These are phyloP conservation scores for Centropus bengalensis DNA, from an alignment of 2,113 vertebrate genomes.

Conservation along the genomic window DNA sequence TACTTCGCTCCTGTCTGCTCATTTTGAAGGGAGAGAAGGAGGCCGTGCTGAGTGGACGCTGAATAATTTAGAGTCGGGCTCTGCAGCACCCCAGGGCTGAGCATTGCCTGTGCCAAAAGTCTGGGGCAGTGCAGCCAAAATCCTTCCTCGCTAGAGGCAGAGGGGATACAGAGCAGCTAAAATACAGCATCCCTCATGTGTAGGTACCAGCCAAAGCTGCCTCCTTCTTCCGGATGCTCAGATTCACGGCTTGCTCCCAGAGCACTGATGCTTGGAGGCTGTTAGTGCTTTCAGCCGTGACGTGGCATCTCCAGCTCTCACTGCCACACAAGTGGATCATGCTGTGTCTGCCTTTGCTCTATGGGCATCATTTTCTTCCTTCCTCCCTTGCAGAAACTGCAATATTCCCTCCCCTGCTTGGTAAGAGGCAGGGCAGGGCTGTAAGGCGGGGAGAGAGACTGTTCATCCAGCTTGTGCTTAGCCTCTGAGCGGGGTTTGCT, in stretches of 20 bases:
- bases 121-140: background rate
- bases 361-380: background rate
- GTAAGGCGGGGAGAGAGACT: background rate
- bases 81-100: background rate
- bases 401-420: background rate
- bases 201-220: background rate
- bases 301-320: background rate
- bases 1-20: background rate
- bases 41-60: background rate
- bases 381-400: background rate
- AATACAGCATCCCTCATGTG: background rate
- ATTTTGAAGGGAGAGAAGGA: slow-evolving; percentile 8
- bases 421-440: background rate
- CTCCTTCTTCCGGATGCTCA: background rate
- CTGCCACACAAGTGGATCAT: background rate
- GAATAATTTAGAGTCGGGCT: slow-evolving; percentile 66
- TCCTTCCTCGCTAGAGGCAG: background rate
- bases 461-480: slow-evolving; percentile 44
- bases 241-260: background rate
- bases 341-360: background rate
- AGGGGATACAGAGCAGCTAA: background rate
- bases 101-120: slow-evolving; percentile 1
- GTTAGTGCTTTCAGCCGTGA: background rate
- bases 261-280: background rate
- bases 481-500: slow-evolving; percentile 17